Conservation (phyloP, 2,113 vertebrate genomes). For the Lepisosteus oculatus region DNA sequence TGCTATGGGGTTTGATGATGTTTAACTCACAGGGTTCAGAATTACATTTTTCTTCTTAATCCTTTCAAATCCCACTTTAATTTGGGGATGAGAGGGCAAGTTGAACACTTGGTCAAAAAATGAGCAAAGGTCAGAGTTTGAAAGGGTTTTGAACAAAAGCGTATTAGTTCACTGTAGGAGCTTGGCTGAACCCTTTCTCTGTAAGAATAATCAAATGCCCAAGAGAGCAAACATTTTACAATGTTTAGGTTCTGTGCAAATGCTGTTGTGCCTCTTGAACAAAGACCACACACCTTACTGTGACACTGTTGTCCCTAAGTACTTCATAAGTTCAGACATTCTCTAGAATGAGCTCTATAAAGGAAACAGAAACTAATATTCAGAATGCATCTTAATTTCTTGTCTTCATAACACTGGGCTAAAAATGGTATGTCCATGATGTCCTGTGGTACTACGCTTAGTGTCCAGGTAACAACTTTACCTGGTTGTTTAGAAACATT, state of each 20-base stretch:
- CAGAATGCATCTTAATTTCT: no score
- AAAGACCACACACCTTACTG: not conserved
- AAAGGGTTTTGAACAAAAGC: slow-evolving; percentile 16
- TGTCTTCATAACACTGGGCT: no score
- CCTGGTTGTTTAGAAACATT: no score
- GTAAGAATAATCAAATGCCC: slow-evolving; percentile 3
- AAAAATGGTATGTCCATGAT: no score
- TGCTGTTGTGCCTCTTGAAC: not conserved
- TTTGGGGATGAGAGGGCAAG: not conserved
- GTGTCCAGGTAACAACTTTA: no score
- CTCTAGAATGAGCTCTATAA: no score
- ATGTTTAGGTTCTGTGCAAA: not conserved
- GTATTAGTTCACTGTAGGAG: not conserved
- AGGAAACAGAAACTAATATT: no score
- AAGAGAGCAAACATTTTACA: not conserved
- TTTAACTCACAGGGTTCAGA: not conserved
- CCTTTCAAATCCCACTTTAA: not conserved
- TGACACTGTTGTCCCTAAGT: no score
- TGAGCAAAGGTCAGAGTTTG: slow-evolving; percentile 7
- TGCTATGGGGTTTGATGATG: not conserved
- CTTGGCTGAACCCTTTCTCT: not conserved
- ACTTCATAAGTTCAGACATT: no score
- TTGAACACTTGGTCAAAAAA: not conserved
- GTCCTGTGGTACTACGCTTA: no score
- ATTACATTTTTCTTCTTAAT: slow-evolving; percentile 8